phyloP scores from a whole-genome alignment of 1,140 invertebrate species.

The Zaprionus lachaisei region DNA sequence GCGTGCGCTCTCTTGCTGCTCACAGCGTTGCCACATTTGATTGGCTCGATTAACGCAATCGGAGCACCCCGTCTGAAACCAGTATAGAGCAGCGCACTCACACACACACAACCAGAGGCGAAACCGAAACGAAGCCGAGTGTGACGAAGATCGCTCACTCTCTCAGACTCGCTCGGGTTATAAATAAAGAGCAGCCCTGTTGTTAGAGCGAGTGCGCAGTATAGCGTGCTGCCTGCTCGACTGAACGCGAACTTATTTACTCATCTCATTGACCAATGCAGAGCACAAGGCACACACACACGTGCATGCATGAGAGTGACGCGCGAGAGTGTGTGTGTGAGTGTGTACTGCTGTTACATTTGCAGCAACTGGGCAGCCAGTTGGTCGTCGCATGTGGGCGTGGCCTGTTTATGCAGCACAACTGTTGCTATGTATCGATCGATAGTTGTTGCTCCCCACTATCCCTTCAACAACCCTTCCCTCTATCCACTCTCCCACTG shows the following conservation, averaged over 20 bases:
- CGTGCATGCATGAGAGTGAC: slow-evolving; percentile 27
- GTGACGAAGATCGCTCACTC: slow-evolving; percentile 36
- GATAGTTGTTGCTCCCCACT: slow-evolving; percentile 30
- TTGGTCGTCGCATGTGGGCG: slow-evolving; percentile 57
- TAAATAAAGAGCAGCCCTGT: slow-evolving; percentile 60
- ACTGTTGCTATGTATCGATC: slow-evolving; percentile 60
- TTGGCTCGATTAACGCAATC: slow-evolving; percentile 84
- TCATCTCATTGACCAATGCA: slow-evolving; percentile 84
- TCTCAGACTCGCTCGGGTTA: slow-evolving; percentile 51
- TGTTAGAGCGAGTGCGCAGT: slow-evolving; percentile 59
- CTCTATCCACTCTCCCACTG: not conserved
- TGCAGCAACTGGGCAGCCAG: slow-evolving; percentile 43
- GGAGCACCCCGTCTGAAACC: slow-evolving; percentile 80
- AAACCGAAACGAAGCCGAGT: slow-evolving; percentile 13
- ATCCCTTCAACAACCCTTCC: no score
- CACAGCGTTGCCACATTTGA: slow-evolving; percentile 78
- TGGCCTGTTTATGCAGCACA: slow-evolving; percentile 61
- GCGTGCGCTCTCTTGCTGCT: slow-evolving; percentile 14
- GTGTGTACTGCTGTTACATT: slow-evolving; percentile 45
- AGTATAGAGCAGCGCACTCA: slow-evolving; percentile 60
- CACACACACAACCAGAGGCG: slow-evolving; percentile 22
- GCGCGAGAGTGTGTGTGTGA: slow-evolving; percentile 5
- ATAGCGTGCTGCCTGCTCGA: slow-evolving; percentile 44
- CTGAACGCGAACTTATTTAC: slow-evolving; percentile 67
- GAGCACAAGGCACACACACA: slow-evolving; percentile 65